Conservation (phyloP, 2,888 invertebrate species). For the Apodemia hepburni region DNA sequence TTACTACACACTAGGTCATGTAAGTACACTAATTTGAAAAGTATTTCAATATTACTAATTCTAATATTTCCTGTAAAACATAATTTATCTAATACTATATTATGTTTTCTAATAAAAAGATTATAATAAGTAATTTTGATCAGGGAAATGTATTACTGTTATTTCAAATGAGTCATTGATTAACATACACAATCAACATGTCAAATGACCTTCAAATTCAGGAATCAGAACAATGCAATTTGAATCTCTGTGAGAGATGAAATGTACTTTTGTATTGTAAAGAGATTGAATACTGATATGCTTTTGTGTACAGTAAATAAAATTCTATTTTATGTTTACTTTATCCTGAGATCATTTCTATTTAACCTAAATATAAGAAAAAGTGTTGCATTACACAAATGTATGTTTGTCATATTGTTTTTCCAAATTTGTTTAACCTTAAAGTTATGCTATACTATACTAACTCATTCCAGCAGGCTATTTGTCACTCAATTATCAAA, state of each 20-base stretch:
- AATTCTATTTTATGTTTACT: too few species aligned
- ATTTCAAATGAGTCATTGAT: slow-evolving; percentile 1
- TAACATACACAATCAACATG: not conserved
- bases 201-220: not conserved
- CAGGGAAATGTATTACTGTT: not conserved
- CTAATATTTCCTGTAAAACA: too few species aligned
- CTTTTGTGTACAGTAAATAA: not conserved
- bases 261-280: not conserved
- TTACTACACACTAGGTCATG: not conserved
- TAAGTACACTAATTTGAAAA: not conserved
- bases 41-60: not conserved
- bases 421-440: too few species aligned
- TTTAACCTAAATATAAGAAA: too few species aligned
- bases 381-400: too few species aligned
- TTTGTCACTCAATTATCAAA: too few species aligned
- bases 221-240: not conserved
- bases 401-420: too few species aligned
- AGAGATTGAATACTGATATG: slow-evolving; percentile 11
- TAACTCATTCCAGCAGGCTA: too few species aligned
- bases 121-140: slow-evolving; percentile 2
- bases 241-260: not conserved
- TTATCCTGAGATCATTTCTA: too few species aligned
- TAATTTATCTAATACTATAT: not conserved
- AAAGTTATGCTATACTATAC: too few species aligned
- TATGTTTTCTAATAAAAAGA: not conserved